Base-by-base conservation (phyloP, 2,888 invertebrate genomes). In the Stenolophus ochropezus region DNA sequence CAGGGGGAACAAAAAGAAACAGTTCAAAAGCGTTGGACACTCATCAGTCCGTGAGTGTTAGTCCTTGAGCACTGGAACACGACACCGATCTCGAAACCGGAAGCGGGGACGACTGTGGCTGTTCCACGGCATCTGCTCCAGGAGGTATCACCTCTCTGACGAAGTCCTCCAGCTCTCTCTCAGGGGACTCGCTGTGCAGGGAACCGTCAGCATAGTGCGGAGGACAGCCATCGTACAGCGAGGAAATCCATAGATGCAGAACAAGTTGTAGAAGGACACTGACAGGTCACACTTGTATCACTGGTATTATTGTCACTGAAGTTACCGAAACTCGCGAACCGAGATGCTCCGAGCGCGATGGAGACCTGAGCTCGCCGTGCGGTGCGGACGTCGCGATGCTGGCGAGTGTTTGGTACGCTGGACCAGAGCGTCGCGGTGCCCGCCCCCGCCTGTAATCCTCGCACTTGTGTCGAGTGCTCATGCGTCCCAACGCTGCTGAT, bases 401-500 rank as follows among this genome's bases (percentile, higher is more conserved):
- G 75, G 81, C 75, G 65, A 81, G 49, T 81, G 81, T 81, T 81
- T 81, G 74, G 61, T 81, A 81, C 75, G 74, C 81, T 81, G 81
- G 81, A 81, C 81, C 81, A 74, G 25, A 61, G 49, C 75, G 81
- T 81, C 81, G 65, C 75, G 74, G 61, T 49, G 81, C 61, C 73
- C 61, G 61, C 81, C 75, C 81, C 58, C 81, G 80, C 87, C n/a
- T 86, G 87, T 88, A 89, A 89, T 89, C 89, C 89, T 80, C 86
- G 89, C 89, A 89, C 89, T 89, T 89, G 89, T 89, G 89, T 89
- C 88, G 87, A 87, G 84, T 88, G 89, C 89, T 89, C 89, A 89
- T 89, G 89, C 89, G 89, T 89, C 88, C 87, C 88, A 42, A 69
- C 23, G 27, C 27, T 56, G 33, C 42, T 33, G 42, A 5, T 23